Evolutionary conservation across 2,113 vertebrate species (phyloP), one percentile per base, ranked within the genome.

Genomic region (Trogon surrucura): DNA sequence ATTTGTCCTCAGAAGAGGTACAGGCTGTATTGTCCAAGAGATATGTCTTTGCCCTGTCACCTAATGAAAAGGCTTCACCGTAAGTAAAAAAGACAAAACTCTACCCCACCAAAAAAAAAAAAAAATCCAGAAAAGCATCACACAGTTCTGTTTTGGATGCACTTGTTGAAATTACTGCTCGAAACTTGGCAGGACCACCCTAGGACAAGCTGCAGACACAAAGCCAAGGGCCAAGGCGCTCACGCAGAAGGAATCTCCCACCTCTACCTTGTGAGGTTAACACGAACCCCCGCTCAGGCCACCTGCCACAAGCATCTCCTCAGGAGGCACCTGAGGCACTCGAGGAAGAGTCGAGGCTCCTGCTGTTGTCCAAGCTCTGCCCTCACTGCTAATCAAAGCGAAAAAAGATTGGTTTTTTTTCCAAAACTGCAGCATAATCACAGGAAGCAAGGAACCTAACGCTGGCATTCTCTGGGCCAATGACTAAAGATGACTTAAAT

Each of bases 201-300:
- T 16, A 44, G 29, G 19, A 8, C 14, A 44, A 38, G 45, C 17
- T 23, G 67, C 27, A 80, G 77, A 23, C 2, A 38, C 23, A 73
- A 73, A 78, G n/a, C 10, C 32, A 44, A 87, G 7, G 1, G 23
- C 75, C 7, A 20, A 38, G 58, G 21, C 58, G 34, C 5, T 70
- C 30, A 12, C 5, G 20, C 8, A 15, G 10, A 36, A 53, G n/a
- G 5, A 2, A 21, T 14, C 27, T 86, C 30, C 36, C 30, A 38
- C 6, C 26, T 74, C n/a, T 36, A 4, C 26, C 38, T 67, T 36
- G 36, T 36, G 11, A 62, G 41, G 56, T 23, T 60, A 51, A 30
- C 1, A 47, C 26, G 4, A 72, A 1, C 3, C 66, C 47, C 57
- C 0, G 0, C 4, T 41, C 64, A 51, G 16, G 21, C 23, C 38